Percentiles rank a stretch among this genome's conserved stretches.
phyloP scores from a whole-genome alignment of 53 echinoderm and acorn worm species.

The Mesocentrotus franciscanus region DNA sequence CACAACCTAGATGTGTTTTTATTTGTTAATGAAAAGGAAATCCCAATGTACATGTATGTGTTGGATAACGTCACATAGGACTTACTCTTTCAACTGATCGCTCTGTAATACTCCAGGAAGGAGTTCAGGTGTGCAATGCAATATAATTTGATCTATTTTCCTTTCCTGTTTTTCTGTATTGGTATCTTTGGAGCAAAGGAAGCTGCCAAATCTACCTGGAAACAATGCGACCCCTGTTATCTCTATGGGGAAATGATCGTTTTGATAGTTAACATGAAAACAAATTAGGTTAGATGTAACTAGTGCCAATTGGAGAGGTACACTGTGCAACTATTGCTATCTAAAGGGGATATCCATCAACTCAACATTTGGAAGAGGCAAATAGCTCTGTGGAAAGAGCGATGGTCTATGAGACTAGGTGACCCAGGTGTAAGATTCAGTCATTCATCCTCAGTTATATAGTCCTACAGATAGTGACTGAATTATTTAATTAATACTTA shows the following conservation, averaged over 20 bases:
- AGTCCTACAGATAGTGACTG: no score
- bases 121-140: background rate
- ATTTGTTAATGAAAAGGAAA: no score
- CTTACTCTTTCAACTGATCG: background rate
- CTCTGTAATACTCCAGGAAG: background rate
- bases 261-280: conserved; percentile 25
- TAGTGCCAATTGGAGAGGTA: background rate
- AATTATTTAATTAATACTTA: no score
- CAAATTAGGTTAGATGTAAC: conserved; percentile 10
- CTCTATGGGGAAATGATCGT: background rate
- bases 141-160: conserved; percentile 11
- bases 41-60: no score
- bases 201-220: conserved; percentile 32
- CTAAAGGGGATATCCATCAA: background rate
- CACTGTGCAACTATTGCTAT: background rate
- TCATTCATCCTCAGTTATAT: no score
- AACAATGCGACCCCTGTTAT: background rate
- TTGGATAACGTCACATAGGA: background rate
- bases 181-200: background rate
- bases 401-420: no score
- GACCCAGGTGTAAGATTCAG: no score
- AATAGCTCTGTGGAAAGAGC: no score
- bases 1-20: no score
- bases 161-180: conserved; percentile 2
- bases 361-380: background rate